Evolutionary conservation across 2,888 invertebrate species (phyloP).

Genomic region (Tiliacea citrago): DNA sequence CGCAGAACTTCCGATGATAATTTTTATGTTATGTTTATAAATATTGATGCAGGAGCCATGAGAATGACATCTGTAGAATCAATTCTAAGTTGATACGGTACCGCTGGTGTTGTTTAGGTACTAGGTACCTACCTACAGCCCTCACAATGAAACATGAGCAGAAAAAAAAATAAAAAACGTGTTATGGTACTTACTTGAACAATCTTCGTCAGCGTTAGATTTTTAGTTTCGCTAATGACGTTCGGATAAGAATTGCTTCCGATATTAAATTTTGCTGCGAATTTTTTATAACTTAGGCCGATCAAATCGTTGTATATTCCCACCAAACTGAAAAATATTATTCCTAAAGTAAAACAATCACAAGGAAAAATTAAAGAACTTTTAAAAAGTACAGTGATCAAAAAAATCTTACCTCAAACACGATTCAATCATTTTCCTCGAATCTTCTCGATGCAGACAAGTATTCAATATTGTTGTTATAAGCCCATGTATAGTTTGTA

Average conservation of each 20-base stretch:
- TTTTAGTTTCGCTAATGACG: constrained; percentile 92
- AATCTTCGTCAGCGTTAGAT: constrained; percentile 93
- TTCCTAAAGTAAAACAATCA: not conserved
- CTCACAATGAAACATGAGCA: not conserved
- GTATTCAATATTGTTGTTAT: constrained; percentile 88
- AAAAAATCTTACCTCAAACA: constrained; percentile 87
- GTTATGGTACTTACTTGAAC: constrained; percentile 91
- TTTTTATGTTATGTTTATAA: constrained; percentile 27
- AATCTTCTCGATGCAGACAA: constrained; percentile 90
- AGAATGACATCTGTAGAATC: not conserved
- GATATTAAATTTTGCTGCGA: constrained; percentile 90
- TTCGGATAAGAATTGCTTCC: constrained; percentile 95
- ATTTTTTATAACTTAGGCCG: constrained; percentile 90
- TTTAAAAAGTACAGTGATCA: not conserved
- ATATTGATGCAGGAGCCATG: constrained; percentile 29
- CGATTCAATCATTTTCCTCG: constrained; percentile 90
- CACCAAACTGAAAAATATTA: constrained; percentile 89
- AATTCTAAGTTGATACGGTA: constrained; percentile 6
- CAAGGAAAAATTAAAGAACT: no score
- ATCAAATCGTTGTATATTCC: constrained; percentile 91
- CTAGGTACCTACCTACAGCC: not conserved
- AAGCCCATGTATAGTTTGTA: constrained; percentile 89
- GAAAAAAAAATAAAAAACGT: not conserved
- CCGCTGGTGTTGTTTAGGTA: not conserved
- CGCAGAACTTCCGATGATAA: constrained; percentile 21